Evolutionary conservation across 2,797 vertebrate genomes (phyloP), one percentile per base, ranked within the genome.

Genomic region (Acipenser oxyrinchus): DNA sequence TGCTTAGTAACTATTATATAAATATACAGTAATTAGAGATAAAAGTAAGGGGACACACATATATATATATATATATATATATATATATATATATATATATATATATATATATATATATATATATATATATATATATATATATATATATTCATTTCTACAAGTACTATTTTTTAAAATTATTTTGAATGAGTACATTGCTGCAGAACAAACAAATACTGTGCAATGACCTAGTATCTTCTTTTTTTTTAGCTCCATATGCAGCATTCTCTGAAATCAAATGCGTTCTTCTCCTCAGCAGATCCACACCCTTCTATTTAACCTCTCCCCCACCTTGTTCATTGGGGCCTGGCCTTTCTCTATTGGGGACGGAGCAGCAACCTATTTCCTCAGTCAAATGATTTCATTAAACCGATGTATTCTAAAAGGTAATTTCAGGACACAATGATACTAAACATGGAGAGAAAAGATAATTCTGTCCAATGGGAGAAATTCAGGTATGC

Each of bases 401-500:
- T 85, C 90, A 88, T 89, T 86, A 89, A 89, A 78, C 79, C 76
- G 74, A 77, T 78, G 83, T 82, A 85, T 84, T 86, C 87, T 82
- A 82, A 88, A 89, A 75, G 71, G 76, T 82, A 82, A 88, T 85
- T 87, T 86, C 83, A 83, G 80, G 85, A 86, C 67, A 83, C 82
- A 83, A 82, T 87, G 83, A 84, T 76, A 78, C 75, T 77, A 87
- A 89, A 87, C 87, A 84, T 89, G 88, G 83, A 82, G 82, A 79
- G 84, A 87, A 82, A 86, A 88, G 88, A 91, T 91, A 89, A 91
- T 88, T 89, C 78, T 77, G 78, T 83, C 82, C 88, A 89, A 88
- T 86, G 78, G 37, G 86, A 85, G 75, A 79, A 79, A 84, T 88
- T 87, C 87, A 82, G 85, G 86, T 80, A 85, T 81, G 77, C 83